Evolutionary conservation across 2,888 invertebrate genomes (phyloP).

Genomic region (Thumatha senex): DNA sequence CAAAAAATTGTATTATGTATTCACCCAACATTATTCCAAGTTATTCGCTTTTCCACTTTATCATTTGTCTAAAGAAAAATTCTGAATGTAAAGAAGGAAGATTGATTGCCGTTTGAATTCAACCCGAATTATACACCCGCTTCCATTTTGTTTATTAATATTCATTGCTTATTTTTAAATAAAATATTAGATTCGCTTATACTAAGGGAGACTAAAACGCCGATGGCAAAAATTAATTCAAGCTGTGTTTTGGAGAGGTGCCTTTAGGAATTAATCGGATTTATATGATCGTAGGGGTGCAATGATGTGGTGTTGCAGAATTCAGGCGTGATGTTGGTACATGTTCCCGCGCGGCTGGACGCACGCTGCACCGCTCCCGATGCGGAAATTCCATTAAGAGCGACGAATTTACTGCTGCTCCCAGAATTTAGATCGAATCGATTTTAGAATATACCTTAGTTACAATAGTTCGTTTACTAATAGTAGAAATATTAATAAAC

Average conservation of each 20-base stretch:
- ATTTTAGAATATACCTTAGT: constrained; percentile 50
- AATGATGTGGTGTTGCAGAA: constrained; percentile 16
- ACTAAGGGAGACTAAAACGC: constrained; percentile 64
- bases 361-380: constrained; percentile 46
- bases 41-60: constrained; percentile 29
- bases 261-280: constrained; percentile 72
- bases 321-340: constrained; percentile 22
- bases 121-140: constrained; percentile 42
- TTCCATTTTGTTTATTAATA: constrained; percentile 68
- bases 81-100: constrained; percentile 41
- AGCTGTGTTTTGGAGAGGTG: constrained; percentile 58
- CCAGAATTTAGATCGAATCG: constrained; percentile 47
- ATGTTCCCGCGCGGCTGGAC: constrained; percentile 40
- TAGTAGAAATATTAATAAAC: not conserved
- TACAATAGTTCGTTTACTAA: constrained; percentile 7
- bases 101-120: constrained; percentile 49
- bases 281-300: constrained; percentile 55
- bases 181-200: constrained; percentile 62
- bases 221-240: constrained; percentile 72
- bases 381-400: constrained; percentile 74
- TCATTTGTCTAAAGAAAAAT: constrained; percentile 50
- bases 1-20: not conserved
- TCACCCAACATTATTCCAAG: not conserved
- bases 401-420: constrained; percentile 59
- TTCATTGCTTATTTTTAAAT: constrained; percentile 73